These are phyloP conservation scores for Caenorhabditis elegans DNA, from an alignment of 1,140 invertebrate genomes.

Conservation along the genomic window DNA sequence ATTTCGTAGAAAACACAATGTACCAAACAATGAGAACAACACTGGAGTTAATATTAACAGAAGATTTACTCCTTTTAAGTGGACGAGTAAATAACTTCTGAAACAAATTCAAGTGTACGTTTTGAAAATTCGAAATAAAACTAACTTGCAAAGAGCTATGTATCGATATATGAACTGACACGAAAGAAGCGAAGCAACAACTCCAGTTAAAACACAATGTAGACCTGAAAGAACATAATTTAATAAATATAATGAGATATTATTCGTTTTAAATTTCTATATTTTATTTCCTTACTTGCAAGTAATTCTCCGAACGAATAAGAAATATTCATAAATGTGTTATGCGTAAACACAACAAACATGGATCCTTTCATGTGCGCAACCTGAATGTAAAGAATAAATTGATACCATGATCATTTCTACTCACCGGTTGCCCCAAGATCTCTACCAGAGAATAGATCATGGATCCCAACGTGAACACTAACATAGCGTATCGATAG, in stretches of 20 bases:
- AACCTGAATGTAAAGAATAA: not conserved
- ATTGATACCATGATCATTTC: not conserved
- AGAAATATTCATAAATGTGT: not conserved
- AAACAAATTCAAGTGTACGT: not conserved
- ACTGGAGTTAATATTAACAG: not conserved
- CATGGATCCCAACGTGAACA: not conserved
- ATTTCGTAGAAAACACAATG: not conserved
- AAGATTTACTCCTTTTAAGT: not conserved
- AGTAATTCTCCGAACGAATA: not conserved
- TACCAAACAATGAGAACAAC: not conserved
- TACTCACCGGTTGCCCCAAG: not conserved
- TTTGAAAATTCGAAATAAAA: not conserved
- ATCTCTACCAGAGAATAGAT: not conserved
- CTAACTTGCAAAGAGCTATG: not conserved
- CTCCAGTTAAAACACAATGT: not conserved
- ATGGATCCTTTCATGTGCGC: constrained; percentile 5
- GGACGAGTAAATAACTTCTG: not conserved
- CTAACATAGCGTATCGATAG: not conserved
- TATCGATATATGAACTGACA: not conserved
- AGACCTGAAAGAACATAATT: not conserved
- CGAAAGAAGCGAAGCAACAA: not conserved
- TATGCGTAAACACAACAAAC: not conserved
- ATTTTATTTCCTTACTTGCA: too few relatives aligned
- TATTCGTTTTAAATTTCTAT: not conserved
- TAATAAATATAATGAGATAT: too few relatives aligned